Conservation (phyloP, 2,113 vertebrate genomes). For the Gallinago jamesoni region DNA sequence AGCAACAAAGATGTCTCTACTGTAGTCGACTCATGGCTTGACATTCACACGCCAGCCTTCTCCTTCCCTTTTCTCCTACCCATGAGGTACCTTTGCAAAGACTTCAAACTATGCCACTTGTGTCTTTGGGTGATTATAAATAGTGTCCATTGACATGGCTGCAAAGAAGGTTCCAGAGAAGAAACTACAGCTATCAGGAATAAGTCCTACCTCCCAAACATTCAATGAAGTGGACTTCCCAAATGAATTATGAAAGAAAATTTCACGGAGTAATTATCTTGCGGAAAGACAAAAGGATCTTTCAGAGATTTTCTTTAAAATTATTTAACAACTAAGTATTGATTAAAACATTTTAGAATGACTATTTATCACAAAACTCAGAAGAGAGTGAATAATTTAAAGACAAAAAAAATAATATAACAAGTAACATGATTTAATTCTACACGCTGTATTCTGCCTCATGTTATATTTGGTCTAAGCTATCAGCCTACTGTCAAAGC, state of each 20-base stretch:
- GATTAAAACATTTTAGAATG: neutral
- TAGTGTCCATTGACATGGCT: neutral
- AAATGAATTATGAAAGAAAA: neutral
- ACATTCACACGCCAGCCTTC: neutral
- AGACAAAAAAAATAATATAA: neutral
- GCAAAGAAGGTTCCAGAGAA: neutral
- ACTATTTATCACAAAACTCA: neutral
- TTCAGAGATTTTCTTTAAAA: neutral
- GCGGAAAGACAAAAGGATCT: neutral
- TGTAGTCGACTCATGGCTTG: neutral
- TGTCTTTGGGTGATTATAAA: neutral
- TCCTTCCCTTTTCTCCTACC: neutral
- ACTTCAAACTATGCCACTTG: neutral
- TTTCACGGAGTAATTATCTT: neutral
- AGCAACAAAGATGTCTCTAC: neutral
- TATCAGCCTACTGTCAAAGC: slow-evolving; percentile 7
- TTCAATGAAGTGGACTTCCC: neutral
- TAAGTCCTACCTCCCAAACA: neutral
- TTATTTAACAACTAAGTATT: neutral
- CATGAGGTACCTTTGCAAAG: neutral
- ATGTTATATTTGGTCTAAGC: slow-evolving; percentile 26
- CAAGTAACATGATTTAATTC: neutral
- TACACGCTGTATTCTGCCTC: neutral
- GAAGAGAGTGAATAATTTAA: neutral
- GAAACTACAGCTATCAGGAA: neutral